phyloP scores from a whole-genome alignment of 1,140 invertebrate genomes.

The Brachionus calyciflorus region DNA sequence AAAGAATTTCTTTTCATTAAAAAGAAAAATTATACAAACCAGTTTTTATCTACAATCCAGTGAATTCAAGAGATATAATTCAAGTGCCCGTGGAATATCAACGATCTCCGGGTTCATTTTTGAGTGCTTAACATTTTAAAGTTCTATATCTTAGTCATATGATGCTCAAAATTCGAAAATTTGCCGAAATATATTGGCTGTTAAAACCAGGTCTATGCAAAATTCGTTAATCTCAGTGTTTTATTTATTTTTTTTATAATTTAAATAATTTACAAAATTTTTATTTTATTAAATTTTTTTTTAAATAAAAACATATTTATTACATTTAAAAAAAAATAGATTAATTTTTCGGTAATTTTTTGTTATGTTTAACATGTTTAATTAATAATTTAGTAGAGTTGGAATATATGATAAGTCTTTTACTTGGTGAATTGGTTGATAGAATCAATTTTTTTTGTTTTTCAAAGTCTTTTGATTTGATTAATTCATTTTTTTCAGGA shows the following conservation, averaged over 20 bases:
- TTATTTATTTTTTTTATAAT: no score
- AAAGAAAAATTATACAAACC: conserved; percentile 21
- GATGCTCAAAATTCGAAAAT: no score
- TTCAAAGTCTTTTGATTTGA: neutral
- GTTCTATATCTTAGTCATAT: no score
- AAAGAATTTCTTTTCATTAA: neutral
- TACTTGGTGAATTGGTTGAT: neutral
- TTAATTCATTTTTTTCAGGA: neutral
- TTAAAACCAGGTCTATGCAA: no score
- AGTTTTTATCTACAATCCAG: neutral
- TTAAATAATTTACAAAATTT: no score
- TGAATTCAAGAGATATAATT: neutral
- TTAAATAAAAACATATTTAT: no score
- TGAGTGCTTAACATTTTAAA: no score
- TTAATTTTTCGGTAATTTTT: conserved; percentile 5
- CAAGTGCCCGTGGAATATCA: neutral
- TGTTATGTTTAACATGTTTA: neutral
- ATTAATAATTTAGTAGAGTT: neutral
- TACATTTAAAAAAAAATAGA: no score
- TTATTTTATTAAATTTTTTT: no score
- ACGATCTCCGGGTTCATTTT: no score
- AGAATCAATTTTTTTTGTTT: neutral
- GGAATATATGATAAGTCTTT: conserved; percentile 10
- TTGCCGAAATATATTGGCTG: no score
- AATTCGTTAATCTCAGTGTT: no score